A percentile compares a stretch with the other conserved stretches of the same genome.
These are phyloP conservation scores for Pionites leucogaster DNA, from an alignment of 2,113 vertebrate species.

Conservation along the genomic window DNA sequence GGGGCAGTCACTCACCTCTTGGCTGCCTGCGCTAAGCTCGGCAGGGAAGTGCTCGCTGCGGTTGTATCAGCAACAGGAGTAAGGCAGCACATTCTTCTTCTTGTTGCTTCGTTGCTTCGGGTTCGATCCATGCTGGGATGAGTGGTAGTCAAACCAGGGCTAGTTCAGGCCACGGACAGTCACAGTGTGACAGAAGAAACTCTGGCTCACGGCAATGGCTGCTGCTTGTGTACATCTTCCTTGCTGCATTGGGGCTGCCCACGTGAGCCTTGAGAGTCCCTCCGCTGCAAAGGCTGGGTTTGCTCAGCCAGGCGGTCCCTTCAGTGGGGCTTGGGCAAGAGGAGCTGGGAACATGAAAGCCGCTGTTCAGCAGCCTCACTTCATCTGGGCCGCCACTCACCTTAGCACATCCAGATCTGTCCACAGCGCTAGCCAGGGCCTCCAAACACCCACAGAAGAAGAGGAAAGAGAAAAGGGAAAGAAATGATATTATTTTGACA, in stretches of 20 bases:
- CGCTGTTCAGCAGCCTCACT: neutral
- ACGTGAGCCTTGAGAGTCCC: fast-evolving
- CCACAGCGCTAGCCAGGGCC: neutral
- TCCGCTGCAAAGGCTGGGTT: neutral
- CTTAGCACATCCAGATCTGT: neutral
- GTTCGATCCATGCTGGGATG: neutral
- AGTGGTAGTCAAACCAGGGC: neutral
- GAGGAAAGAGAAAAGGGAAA: neutral
- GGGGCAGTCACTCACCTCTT: neutral
- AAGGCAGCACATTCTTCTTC: neutral
- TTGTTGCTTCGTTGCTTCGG: neutral
- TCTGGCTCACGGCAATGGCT: neutral
- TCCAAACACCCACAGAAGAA: neutral
- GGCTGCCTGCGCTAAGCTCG: neutral
- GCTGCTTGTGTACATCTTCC: neutral
- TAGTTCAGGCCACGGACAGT: neutral
- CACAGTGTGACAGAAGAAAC: neutral
- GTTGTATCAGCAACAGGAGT: neutral
- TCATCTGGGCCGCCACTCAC: neutral
- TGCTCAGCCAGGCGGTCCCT: neutral
- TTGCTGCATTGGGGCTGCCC: neutral
- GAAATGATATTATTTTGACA: neutral
- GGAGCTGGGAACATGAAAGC: neutral
- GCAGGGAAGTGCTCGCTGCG: neutral
- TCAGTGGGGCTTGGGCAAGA: neutral